Evolutionary conservation across 2,888 invertebrate species (phyloP), one percentile per base, ranked within the genome.

Genomic region (Drosophila ustulata): DNA sequence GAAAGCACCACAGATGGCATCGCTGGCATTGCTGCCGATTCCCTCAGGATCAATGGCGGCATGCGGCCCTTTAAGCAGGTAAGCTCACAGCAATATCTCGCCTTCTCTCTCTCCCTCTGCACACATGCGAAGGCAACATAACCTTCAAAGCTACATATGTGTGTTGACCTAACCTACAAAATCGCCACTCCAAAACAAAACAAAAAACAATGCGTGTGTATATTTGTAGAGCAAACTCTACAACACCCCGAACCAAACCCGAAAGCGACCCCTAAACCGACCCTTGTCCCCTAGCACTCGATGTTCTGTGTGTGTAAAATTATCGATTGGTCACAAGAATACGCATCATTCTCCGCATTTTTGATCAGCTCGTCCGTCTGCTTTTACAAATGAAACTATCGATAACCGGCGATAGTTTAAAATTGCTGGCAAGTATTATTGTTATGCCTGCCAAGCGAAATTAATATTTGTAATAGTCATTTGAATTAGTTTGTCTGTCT

Each of bases 1-100:
- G 93, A 93, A 57, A 96, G 96, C 93, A 95, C 95, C 49, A 95
- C 95, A 72, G 97, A 97, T 91, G 97, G 97, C 78, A 97, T 98
- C 76, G 98, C 98, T 51, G 97, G 97, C 91, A 98, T 99, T 89
- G 98, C 98, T 25, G 98, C 98, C 55, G 98, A 98, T 93, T 98
- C 98, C 66, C 94, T 98, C 86, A 94, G 98, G 90, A 97, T 98
- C 93, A 98, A 98, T 93, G 99, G 98, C 77, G 98, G 98, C 90
- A 97, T 98, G 95, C 95, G 98, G 86, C 98, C 97, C 92, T 98
- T 98, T 93, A 97, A 97, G 93, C 98, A 98, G 96, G 97, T 97
- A 94, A 93, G 93, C 30, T n/a, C 4, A 0, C 23, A n/a, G 5
- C 23, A 6, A 1, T 5, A 2, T 5, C n/a, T 9, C 45, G 3